phyloP scores from a whole-genome alignment of 2,113 vertebrate species.

The Corythoichthys intestinalis region DNA sequence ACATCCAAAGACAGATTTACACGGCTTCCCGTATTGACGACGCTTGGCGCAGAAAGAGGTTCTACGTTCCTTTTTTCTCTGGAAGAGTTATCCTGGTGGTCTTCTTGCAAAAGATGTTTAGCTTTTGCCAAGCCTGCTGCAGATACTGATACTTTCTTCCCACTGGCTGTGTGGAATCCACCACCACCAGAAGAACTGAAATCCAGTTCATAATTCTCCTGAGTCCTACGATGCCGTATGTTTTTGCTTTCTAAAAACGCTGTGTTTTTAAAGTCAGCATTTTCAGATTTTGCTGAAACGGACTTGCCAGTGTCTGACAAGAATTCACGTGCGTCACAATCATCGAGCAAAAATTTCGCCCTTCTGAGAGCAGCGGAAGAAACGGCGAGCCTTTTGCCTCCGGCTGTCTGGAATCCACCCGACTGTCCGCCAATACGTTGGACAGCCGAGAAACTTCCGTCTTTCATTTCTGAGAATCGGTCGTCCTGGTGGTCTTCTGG shows the following conservation, averaged over 20 bases:
- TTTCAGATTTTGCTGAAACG: not conserved
- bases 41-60: not conserved
- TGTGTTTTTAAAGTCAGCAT: too few relatives aligned
- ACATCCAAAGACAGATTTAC: not conserved
- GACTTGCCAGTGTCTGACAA: not conserved
- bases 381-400: slow-evolving; percentile 70
- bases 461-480: not conserved
- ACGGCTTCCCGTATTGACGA: too few relatives aligned
- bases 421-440: not conserved
- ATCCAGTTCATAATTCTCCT: too few relatives aligned
- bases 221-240: too few relatives aligned
- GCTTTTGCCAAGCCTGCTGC: slow-evolving; percentile 33
- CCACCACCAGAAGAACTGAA: slow-evolving; percentile 16
- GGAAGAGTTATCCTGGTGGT: slow-evolving; percentile 25
- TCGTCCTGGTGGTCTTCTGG: slow-evolving; percentile 57
- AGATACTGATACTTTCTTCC: slow-evolving; percentile 41
- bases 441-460: not conserved
- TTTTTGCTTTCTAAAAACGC: too few relatives aligned
- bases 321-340: not conserved
- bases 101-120: slow-evolving; percentile 69
- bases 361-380: slow-evolving; percentile 73
- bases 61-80: not conserved
- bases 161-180: slow-evolving; percentile 73
- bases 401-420: slow-evolving; percentile 78
- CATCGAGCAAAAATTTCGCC: slow-evolving; percentile 61